A percentile compares a stretch with the other conserved stretches of the same genome.
These are phyloP conservation scores for Triplophysa bombifrons DNA, from an alignment of 2,797 vertebrate species.

Conservation along the genomic window DNA sequence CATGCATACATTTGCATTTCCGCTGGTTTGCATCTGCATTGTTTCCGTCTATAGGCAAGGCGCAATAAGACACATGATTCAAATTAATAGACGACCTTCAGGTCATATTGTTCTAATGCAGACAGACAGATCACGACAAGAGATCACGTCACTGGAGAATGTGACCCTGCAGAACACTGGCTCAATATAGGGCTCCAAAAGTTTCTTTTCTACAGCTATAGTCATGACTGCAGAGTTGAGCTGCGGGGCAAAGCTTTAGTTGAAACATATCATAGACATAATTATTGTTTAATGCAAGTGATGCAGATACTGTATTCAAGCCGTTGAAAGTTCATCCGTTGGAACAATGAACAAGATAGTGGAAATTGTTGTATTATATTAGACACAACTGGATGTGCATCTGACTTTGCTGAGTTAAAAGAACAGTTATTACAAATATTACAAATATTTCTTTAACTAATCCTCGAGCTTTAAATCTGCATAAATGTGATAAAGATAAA, in stretches of 20 bases:
- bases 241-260: background rate
- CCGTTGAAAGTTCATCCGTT: no score
- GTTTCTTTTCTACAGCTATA: constrained; percentile 10
- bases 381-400: no score
- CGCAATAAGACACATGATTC: constrained; percentile 42
- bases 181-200: constrained; percentile 34
- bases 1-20: constrained; percentile 17
- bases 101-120: constrained; percentile 29
- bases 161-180: constrained; percentile 39
- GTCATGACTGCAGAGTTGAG: background rate
- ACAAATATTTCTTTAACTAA: no score
- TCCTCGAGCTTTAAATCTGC: no score
- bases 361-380: no score
- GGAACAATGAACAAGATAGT: no score
- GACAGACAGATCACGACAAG: constrained; percentile 29
- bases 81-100: constrained; percentile 39
- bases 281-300: background rate
- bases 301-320: background rate
- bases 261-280: background rate
- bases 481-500: no score
- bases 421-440: no score
- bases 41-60: background rate
- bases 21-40: background rate
- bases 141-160: constrained; percentile 34
- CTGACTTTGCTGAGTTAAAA: no score